Base-by-base conservation (phyloP, 2,888 invertebrate species). In the Luffia ferchaultella region DNA sequence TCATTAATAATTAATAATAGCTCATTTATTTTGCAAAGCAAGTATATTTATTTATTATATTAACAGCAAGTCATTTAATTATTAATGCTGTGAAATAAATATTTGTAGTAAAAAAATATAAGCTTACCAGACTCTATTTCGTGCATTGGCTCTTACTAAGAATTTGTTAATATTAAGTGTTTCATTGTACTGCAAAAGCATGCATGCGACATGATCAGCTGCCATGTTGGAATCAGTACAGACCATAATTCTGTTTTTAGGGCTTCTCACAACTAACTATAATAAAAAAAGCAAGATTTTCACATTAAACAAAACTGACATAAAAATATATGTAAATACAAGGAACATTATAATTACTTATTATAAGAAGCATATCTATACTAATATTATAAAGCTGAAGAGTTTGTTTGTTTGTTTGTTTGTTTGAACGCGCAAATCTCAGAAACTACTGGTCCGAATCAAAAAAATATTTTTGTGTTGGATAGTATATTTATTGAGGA, bases 171-270 rank as follows among this genome's bases (percentile, higher is more conserved):
- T 41, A 18, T 72, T 67, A 48, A 73, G 67, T 16, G 42, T 40
- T 49, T 64, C 63, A 57, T 68, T 69, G 9, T 70, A 75, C 48
- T 64, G 54, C 2, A 74, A 54, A 2, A 78, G 59, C 61, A 65
- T 52, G n/a, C 65, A 59, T 12, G 73, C 76, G 45, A 77, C 67
- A 62, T 76, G 73, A 54, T 78, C 78, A 3, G 78, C 78, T 44
- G 78, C 76, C 76, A 73, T 77, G 53, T 78, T 78, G 49, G 76
- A 76, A 45, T 75, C 74, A 0, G 77, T 77, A 62, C 78, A 78
- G 51, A 78, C 71, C 66, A 77, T 55, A 16, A 77, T 64, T 19
- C 71, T 70, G 56, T 67, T 61, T 1, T 30, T 48, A 0, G 58
- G 43, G 48, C 60, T 58, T 42, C 55, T 57, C 7, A 58, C 50